These are phyloP conservation scores for Eustalomyia histrio DNA, from an alignment of 2,888 invertebrate species.

Conservation along the genomic window DNA sequence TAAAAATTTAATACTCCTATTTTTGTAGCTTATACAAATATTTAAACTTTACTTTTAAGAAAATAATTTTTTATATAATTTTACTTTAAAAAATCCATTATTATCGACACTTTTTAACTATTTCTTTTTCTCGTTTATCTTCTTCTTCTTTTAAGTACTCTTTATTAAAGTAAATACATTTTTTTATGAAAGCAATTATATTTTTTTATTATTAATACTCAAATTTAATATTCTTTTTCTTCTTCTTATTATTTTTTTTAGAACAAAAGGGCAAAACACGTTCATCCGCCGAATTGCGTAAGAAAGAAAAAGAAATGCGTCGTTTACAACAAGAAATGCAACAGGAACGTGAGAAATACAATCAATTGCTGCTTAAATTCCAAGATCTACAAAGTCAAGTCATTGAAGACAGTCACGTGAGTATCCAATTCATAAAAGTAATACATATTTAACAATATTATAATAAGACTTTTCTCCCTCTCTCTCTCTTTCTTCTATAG, in stretches of 20 bases:
- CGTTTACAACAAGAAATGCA: constrained; percentile 96
- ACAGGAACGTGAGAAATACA: constrained; percentile 96
- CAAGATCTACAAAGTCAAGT: constrained; percentile 92
- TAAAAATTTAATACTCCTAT: too few species aligned
- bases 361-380: constrained; percentile 90
- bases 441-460: neutral
- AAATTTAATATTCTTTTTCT: neutral
- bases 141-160: too few species aligned
- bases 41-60: too few species aligned
- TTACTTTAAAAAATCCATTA: too few species aligned
- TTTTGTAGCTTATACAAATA: too few species aligned
- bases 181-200: too few species aligned
- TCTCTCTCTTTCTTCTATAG: constrained; percentile 64
- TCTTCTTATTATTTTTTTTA: constrained; percentile 50
- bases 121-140: too few species aligned
- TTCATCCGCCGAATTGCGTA: constrained; percentile 87
- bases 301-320: constrained; percentile 96
- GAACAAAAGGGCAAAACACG: constrained; percentile 89
- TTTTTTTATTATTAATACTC: too few species aligned
- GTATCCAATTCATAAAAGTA: constrained; percentile 64
- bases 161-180: too few species aligned
- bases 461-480: neutral
- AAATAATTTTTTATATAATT: too few species aligned
- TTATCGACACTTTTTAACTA: too few species aligned
- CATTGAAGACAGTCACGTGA: constrained; percentile 87